Conservation (phyloP, 2,888 invertebrate species). For the Ecliptopera silaceata region DNA sequence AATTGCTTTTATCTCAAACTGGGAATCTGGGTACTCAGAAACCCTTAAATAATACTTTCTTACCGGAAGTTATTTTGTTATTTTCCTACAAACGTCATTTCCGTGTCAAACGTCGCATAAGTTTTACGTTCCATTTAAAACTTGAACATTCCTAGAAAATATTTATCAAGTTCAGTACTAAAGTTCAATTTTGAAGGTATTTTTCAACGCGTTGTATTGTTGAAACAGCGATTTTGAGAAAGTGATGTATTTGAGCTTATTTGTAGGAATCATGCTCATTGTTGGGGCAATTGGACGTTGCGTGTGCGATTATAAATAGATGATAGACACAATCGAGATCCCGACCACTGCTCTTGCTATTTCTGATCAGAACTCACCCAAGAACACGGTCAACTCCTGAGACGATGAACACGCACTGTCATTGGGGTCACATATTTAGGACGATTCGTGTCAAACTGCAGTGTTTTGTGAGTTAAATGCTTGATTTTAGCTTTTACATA, state of each 20-base stretch:
- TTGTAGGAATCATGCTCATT: conserved; percentile 53
- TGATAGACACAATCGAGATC: conserved; percentile 62
- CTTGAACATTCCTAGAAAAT: background rate
- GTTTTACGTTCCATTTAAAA: background rate
- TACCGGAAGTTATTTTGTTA: background rate
- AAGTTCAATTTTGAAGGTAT: conserved; percentile 15
- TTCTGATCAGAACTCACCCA: conserved; percentile 65
- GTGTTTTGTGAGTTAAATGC: conserved; percentile 39
- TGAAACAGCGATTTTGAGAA: conserved; percentile 49
- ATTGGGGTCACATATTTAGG: conserved; percentile 56
- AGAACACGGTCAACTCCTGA: conserved; percentile 58
- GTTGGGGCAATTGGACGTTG: conserved; percentile 57
- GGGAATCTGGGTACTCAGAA: too few species aligned
- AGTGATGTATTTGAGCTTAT: conserved; percentile 47
- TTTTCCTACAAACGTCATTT: background rate
- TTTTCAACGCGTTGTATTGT: conserved; percentile 45
- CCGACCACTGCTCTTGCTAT: conserved; percentile 73
- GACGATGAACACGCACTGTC: conserved; percentile 55
- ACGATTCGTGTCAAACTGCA: conserved; percentile 52
- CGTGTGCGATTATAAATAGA: conserved; percentile 69
- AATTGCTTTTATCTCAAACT: background rate
- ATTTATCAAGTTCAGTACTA: background rate
- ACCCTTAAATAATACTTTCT: background rate
- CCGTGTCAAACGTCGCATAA: background rate
- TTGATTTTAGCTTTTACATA: conserved; percentile 3